phyloP scores from a whole-genome alignment of 2,797 vertebrate genomes.

The Clarias pachynema region DNA sequence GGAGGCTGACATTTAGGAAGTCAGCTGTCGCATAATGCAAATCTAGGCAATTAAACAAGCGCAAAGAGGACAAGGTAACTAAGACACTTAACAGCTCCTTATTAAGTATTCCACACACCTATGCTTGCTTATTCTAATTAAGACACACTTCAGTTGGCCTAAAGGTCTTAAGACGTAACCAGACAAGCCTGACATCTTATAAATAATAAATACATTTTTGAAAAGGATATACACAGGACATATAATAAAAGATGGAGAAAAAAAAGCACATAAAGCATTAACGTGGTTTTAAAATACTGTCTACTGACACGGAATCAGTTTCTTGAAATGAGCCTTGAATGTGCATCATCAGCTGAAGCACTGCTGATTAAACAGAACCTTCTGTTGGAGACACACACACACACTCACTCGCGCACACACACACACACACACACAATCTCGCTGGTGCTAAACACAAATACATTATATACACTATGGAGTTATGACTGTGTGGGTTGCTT shows the following conservation, averaged over 20 bases:
- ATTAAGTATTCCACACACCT: slow-evolving; percentile 36
- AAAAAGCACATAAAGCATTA: background rate
- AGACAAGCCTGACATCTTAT: slow-evolving; percentile 1
- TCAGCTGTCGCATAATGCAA: slow-evolving; percentile 13
- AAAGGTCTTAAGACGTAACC: background rate
- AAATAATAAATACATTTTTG: background rate
- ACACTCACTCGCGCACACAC: background rate
- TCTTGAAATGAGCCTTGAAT: background rate
- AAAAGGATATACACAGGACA: slow-evolving; percentile 30
- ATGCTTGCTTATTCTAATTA: slow-evolving; percentile 29
- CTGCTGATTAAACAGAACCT: slow-evolving; percentile 46
- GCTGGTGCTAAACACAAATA: background rate
- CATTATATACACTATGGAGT: background rate
- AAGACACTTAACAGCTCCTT: slow-evolving; percentile 6
- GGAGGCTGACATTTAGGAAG: background rate
- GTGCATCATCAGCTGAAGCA: slow-evolving; percentile 41
- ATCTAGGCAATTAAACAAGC: slow-evolving; percentile 11
- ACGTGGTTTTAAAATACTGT: background rate
- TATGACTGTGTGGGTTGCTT: background rate
- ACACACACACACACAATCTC: background rate
- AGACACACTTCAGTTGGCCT: slow-evolving; percentile 31
- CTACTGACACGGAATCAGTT: background rate
- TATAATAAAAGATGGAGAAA: background rate
- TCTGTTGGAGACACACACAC: slow-evolving; percentile 21
- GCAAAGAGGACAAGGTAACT: slow-evolving; percentile 28